Evolutionary conservation across 2,797 vertebrate genomes (phyloP).

Genomic region (Valencia hispanica): DNA sequence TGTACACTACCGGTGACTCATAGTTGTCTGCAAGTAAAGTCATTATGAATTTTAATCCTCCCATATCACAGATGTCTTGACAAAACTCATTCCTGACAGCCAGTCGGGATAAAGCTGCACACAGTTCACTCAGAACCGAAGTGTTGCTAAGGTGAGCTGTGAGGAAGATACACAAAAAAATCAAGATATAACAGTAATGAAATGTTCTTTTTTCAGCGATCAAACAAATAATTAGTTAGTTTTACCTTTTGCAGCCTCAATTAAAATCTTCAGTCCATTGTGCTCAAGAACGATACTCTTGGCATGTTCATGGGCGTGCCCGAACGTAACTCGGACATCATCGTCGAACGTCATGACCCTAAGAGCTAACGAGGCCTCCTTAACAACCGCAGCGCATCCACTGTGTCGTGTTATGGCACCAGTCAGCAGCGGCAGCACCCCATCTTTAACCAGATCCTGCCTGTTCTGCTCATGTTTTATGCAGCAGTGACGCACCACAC

Average conservation of each 20-base stretch:
- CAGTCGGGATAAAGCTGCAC: constrained; percentile 88
- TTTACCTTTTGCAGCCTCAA: constrained; percentile 91
- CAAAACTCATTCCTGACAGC: constrained; percentile 96
- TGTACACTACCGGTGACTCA: constrained; percentile 83
- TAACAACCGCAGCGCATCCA: constrained; percentile 76
- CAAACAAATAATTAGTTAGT: not conserved
- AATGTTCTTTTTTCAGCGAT: not conserved
- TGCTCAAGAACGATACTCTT: constrained; percentile 93
- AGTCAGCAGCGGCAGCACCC: constrained; percentile 82
- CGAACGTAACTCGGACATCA: constrained; percentile 91
- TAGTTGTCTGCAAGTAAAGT: constrained; percentile 86
- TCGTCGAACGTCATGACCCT: constrained; percentile 93
- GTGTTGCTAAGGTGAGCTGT: constrained; percentile 83
- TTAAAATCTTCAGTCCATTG: constrained; percentile 86
- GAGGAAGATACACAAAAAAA: constrained; percentile 8
- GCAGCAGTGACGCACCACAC: constrained; percentile 83
- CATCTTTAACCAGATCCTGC: constrained; percentile 87
- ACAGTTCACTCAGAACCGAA: constrained; percentile 89
- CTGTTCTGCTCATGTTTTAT: constrained; percentile 94
- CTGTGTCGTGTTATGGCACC: constrained; percentile 74
- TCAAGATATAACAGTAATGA: not conserved
- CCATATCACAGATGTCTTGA: constrained; percentile 93
- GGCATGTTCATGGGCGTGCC: constrained; percentile 90
- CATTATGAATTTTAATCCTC: constrained; percentile 90
- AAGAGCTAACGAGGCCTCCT: constrained; percentile 82